phyloP scores from a whole-genome alignment of 2,113 vertebrate genomes.

The Micronisus gabar region DNA sequence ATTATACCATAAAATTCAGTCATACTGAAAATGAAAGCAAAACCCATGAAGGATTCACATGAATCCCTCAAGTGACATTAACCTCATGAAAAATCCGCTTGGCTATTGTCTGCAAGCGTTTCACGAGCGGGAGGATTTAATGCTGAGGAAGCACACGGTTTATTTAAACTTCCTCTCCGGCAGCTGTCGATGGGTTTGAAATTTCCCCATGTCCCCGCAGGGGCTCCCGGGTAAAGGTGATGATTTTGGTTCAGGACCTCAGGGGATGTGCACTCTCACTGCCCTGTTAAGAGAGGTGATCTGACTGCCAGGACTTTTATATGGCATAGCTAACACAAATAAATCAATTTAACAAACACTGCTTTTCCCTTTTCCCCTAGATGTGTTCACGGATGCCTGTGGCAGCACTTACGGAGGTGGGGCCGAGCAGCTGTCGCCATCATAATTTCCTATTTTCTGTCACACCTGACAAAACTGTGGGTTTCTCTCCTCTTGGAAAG shows the following conservation, averaged over 20 bases:
- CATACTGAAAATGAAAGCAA: constrained; percentile 12
- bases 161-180: constrained; percentile 7
- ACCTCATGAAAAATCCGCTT: neutral
- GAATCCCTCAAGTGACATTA: constrained; percentile 13
- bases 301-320: neutral
- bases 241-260: neutral
- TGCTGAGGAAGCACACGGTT: neutral
- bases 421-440: neutral
- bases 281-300: neutral
- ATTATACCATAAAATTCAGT: neutral
- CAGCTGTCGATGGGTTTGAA: neutral
- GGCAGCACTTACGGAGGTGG: neutral
- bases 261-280: neutral
- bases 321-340: neutral
- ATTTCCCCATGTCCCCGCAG: neutral
- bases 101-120: neutral
- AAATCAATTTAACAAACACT: neutral
- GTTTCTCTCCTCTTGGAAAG: neutral
- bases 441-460: constrained; percentile 2
- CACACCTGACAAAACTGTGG: neutral
- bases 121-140: neutral
- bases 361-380: neutral
- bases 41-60: neutral
- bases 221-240: neutral
- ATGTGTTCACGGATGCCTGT: neutral